Conservation (phyloP, 2,113 vertebrate genomes). For the Macaca fascicularis region DNA sequence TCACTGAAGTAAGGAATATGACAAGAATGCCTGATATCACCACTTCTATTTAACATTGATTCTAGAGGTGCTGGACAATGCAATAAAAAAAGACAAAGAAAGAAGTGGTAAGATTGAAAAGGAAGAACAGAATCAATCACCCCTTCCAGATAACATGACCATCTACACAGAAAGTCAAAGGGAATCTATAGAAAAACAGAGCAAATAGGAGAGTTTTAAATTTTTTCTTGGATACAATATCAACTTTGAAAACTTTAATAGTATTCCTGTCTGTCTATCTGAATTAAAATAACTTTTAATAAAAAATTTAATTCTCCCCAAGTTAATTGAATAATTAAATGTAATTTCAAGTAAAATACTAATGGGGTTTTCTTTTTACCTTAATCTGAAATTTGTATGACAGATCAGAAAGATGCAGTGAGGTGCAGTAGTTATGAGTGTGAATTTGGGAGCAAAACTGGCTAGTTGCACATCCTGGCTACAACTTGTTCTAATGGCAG, state of each 20-base stretch:
- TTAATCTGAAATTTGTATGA: neutral
- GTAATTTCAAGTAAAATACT: neutral
- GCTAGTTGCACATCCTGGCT: neutral
- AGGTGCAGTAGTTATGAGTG: neutral
- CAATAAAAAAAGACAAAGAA: neutral
- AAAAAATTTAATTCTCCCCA: neutral
- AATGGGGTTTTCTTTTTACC: neutral
- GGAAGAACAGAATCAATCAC: neutral
- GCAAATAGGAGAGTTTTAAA: neutral
- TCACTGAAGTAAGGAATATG: neutral
- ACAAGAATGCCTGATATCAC: neutral
- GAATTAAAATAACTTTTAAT: neutral
- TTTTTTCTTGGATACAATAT: neutral
- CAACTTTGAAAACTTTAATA: neutral
- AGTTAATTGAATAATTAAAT: constrained; percentile 6
- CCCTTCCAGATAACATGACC: neutral
- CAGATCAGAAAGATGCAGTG: neutral
- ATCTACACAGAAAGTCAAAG: neutral
- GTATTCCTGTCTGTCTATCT: neutral
- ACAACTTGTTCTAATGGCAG: neutral
- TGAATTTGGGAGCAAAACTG: neutral
- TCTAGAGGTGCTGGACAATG: neutral
- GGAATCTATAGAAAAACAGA: neutral
- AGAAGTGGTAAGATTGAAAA: neutral
- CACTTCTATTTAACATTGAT: constrained; percentile 7